Percentiles rank a stretch among this genome's conserved stretches.
Evolutionary conservation across 2,797 vertebrate genomes (phyloP).

Genomic region (Halcyon smyrnensis): DNA sequence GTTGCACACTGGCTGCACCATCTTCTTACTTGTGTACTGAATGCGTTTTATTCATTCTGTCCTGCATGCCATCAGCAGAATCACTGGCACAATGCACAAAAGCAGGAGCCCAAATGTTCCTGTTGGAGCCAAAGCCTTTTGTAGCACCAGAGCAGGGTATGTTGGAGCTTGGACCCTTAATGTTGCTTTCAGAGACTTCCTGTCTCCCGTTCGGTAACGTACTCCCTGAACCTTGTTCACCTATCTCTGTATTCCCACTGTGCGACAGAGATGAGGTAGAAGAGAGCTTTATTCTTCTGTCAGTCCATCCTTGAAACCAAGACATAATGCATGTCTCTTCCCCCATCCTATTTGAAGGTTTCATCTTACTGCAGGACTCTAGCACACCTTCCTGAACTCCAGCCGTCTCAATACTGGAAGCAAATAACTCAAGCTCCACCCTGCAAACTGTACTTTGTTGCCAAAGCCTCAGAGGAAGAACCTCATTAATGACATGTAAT

Average conservation of each 20-base stretch:
- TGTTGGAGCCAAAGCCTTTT: neutral
- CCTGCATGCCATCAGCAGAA: neutral
- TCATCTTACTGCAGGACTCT: neutral
- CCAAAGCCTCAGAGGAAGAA: neutral
- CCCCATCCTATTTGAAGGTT: neutral
- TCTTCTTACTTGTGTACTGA: neutral
- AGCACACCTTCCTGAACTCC: neutral
- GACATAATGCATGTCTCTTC: accelerated
- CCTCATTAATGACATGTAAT: neutral
- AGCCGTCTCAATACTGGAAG: neutral
- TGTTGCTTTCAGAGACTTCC: neutral
- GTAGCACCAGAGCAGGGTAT: neutral
- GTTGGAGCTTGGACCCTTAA: accelerated
- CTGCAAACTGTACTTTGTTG: neutral
- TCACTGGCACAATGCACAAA: too few relatives aligned
- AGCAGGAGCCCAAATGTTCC: neutral
- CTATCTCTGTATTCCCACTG: neutral
- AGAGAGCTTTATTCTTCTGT: neutral
- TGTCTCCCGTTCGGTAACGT: accelerated
- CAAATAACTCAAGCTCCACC: neutral
- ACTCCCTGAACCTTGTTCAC: neutral
- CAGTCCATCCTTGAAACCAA: accelerated
- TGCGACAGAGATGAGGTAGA: neutral
- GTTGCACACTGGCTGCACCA: neutral
- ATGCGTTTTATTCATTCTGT: neutral